These are phyloP conservation scores for Coilia nasus DNA, from an alignment of 2,797 vertebrate genomes.

Conservation along the genomic window DNA sequence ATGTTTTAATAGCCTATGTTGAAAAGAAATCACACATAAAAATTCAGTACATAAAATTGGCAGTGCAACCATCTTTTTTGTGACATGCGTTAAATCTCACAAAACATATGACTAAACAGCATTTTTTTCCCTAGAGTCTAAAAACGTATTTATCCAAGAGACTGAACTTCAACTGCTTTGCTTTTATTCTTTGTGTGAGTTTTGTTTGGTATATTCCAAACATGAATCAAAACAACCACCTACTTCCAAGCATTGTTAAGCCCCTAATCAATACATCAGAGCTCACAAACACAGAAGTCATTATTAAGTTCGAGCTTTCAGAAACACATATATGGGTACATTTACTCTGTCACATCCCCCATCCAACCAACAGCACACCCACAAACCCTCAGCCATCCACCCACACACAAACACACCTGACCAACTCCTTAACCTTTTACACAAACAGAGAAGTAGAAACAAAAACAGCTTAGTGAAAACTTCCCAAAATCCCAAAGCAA, in stretches of 20 bases:
- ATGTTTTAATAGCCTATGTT: no score
- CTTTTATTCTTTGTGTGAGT: neutral
- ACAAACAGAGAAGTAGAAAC: neutral
- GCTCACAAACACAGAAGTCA: neutral
- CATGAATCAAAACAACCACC: neutral
- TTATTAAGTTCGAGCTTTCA: no score
- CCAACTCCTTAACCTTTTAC: neutral
- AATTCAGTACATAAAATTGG: no score
- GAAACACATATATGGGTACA: no score
- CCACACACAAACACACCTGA: neutral
- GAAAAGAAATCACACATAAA: no score
- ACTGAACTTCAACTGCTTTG: neutral
- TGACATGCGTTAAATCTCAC: neutral
- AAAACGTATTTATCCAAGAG: neutral
- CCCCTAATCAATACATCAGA: neutral
- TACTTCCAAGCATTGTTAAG: neutral
- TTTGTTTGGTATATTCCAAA: neutral
- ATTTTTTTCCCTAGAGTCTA: neutral
- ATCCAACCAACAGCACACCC: neutral
- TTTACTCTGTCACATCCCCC: no score
- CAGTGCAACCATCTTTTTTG: neutral
- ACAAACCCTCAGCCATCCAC: neutral
- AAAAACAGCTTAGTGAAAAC: neutral
- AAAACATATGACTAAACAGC: neutral
- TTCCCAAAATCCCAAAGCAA: constrained; percentile 6